Conservation (phyloP, 2,797 vertebrate genomes). For the Poecilia wingei region DNA sequence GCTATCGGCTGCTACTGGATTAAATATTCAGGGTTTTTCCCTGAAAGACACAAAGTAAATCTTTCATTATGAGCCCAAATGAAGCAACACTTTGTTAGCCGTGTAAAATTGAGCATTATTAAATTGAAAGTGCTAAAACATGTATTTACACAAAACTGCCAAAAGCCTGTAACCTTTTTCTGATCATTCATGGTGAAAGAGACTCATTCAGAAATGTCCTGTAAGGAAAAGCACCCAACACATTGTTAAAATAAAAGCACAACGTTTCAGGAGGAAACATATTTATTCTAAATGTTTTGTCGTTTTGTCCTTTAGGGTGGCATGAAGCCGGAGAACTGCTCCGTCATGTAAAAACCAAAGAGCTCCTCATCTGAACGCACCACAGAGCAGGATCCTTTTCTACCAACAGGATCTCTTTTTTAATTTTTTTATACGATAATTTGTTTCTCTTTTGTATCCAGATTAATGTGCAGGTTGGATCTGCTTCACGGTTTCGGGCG, state of each 20-base stretch:
- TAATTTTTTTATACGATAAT: conserved; percentile 50
- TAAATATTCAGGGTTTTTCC: background rate
- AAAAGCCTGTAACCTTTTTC: background rate
- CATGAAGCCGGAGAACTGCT: conserved; percentile 75
- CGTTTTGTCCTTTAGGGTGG: conserved; percentile 62
- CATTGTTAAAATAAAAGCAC: background rate
- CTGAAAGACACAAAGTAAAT: background rate
- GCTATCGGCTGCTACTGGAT: background rate
- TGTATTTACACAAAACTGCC: background rate
- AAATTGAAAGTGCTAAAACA: background rate
- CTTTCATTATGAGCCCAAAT: background rate
- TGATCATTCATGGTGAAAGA: background rate
- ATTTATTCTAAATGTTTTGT: background rate
- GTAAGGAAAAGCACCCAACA: background rate
- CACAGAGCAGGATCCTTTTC: conserved; percentile 43
- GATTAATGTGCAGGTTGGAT: conserved; percentile 66
- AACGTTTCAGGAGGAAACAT: background rate
- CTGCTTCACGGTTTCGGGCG: conserved; percentile 58
- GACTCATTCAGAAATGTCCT: background rate
- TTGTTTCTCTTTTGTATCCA: conserved; percentile 59
- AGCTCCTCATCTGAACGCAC: conserved; percentile 41
- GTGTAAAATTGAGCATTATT: background rate
- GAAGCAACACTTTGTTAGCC: background rate
- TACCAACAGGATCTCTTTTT: conserved; percentile 39
- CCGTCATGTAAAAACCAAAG: conserved; percentile 75